Conservation (phyloP, 1,140 invertebrate genomes). For the Aphidius gifuensis region DNA sequence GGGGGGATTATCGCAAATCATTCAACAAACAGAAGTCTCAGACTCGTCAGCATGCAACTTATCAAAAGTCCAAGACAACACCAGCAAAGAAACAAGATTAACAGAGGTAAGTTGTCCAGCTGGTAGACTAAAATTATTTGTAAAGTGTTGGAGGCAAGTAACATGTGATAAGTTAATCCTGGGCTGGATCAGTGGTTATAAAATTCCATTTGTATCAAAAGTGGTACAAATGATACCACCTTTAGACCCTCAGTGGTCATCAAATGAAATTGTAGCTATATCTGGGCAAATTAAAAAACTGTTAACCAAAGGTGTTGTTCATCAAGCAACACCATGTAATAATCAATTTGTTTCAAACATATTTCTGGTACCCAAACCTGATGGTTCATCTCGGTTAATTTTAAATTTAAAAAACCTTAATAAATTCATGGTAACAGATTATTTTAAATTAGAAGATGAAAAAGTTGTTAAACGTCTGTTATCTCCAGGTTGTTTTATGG, state of each 20-base stretch:
- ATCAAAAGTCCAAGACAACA: conserved; percentile 7
- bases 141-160: conserved; percentile 11
- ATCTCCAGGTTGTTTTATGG: conserved; percentile 10
- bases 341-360: conserved; percentile 12
- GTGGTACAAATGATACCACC: not conserved
- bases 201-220: conserved; percentile 11
- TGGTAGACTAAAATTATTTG: conserved; percentile 14
- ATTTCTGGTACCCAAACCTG: conserved; percentile 10
- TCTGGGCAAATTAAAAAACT: conserved; percentile 8
- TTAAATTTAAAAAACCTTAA: conserved; percentile 11
- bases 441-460: conserved; percentile 18
- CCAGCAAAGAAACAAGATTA: conserved; percentile 16
- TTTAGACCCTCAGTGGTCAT: not conserved
- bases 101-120: conserved; percentile 12
- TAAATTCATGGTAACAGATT: conserved; percentile 1
- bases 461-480: not conserved
- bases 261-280: not conserved
- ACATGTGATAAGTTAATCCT: conserved; percentile 18
- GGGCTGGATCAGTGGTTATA: conserved; percentile 18
- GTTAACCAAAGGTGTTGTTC: conserved; percentile 3
- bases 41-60: not conserved
- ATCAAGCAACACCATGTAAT: not conserved
- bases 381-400: conserved; percentile 5
- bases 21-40: not conserved
- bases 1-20: not conserved